Evolutionary conservation across 2,888 invertebrate genomes (phyloP).

Genomic region (Nemapogon koenigi): DNA sequence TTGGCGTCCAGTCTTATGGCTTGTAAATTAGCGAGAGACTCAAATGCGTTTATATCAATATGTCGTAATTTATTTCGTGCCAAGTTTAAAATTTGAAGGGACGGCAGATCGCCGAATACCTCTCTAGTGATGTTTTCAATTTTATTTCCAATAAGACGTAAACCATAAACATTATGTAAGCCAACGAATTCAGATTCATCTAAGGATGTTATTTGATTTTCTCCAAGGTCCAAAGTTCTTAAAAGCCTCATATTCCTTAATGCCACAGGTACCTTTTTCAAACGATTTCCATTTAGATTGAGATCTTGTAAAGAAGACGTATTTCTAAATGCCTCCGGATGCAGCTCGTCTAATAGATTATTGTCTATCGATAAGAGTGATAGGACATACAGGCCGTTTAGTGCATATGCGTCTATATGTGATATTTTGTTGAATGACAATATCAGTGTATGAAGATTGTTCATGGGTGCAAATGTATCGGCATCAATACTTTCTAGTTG

Average conservation of each 20-base stretch:
- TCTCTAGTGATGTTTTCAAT: conserved; percentile 82
- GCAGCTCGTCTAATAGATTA: conserved; percentile 82
- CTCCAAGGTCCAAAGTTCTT: conserved; percentile 88
- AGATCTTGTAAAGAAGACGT: conserved; percentile 90
- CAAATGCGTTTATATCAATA: conserved; percentile 83
- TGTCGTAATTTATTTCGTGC: conserved; percentile 83
- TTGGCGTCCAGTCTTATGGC: conserved; percentile 89
- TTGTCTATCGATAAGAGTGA: conserved; percentile 86
- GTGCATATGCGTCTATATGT: conserved; percentile 83
- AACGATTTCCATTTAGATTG: conserved; percentile 86
- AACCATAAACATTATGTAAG: conserved; percentile 83
- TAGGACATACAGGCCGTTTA: conserved; percentile 88
- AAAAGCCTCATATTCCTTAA: conserved; percentile 85
- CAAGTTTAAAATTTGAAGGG: conserved; percentile 85
- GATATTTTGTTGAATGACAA: conserved; percentile 86
- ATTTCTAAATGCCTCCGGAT: conserved; percentile 88
- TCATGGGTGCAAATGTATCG: conserved; percentile 89
- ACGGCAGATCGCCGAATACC: conserved; percentile 79
- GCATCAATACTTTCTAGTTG: conserved; percentile 83
- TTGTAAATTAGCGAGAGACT: conserved; percentile 79
- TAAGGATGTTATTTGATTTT: conserved; percentile 84
- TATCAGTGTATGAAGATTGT: conserved; percentile 88
- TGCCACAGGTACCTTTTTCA: conserved; percentile 81
- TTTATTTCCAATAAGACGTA: conserved; percentile 89
- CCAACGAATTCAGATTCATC: conserved; percentile 84